Percentiles rank a stretch among this genome's conserved stretches.
Conservation (phyloP, 2,113 vertebrate genomes). For the Podarcis muralis region DNA sequence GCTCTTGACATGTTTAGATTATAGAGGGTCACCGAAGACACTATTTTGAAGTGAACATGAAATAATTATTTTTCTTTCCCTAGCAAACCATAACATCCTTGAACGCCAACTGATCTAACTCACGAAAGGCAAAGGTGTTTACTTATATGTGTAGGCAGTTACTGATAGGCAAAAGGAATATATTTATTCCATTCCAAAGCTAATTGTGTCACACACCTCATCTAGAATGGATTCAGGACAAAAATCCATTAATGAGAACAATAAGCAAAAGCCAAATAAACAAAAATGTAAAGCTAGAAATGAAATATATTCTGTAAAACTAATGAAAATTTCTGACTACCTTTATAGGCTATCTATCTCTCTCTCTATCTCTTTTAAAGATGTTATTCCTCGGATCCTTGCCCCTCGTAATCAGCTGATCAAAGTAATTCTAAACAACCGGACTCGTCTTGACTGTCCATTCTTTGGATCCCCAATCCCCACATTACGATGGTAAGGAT, state of each 20-base stretch:
- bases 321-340: not conserved
- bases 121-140: not conserved
- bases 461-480: slow-evolving; percentile 97
- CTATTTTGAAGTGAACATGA: not conserved
- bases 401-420: slow-evolving; percentile 90
- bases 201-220: too few relatives aligned
- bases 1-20: not conserved
- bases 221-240: not conserved
- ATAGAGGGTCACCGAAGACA: not conserved
- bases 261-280: not conserved
- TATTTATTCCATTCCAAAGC: not conserved
- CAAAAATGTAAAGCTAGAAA: not conserved
- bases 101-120: not conserved
- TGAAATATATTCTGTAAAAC: not conserved
- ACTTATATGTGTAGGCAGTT: not conserved
- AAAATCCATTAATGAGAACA: not conserved
- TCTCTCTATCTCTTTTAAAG: slow-evolving; percentile 62
- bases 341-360: accelerated
- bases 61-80: not conserved
- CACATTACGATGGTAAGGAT: slow-evolving; percentile 88
- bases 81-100: not conserved
- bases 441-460: slow-evolving; percentile 89
- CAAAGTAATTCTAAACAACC: slow-evolving; percentile 90
- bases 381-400: slow-evolving; percentile 88
- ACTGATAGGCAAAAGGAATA: not conserved